These are phyloP conservation scores for Struthidea cinerea DNA, from an alignment of 2,113 vertebrate species.

Conservation along the genomic window DNA sequence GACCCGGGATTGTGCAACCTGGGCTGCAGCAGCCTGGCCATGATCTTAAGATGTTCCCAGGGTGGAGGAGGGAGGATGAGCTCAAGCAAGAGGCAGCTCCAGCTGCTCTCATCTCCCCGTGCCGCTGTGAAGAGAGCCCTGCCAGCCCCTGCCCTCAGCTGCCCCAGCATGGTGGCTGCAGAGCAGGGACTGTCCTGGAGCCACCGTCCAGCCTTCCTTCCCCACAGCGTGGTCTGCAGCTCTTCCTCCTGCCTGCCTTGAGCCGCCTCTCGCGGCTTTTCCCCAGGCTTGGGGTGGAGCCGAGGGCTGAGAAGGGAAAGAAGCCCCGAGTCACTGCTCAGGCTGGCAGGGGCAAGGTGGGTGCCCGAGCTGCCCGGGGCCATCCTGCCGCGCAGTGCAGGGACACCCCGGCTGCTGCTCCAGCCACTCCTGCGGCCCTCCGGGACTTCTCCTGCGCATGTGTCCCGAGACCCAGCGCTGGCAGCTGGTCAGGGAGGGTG, in stretches of 20 bases:
- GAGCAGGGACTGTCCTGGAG: background rate
- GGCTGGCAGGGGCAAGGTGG: background rate
- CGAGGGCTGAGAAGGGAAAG: background rate
- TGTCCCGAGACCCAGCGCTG: background rate
- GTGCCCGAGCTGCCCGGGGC: background rate
- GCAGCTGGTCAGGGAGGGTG: background rate
- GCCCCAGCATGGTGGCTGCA: fast-evolving
- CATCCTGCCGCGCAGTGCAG: background rate
- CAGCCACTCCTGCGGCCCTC: fast-evolving
- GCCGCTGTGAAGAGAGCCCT: background rate
- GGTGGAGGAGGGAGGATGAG: background rate
- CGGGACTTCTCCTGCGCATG: fast-evolving
- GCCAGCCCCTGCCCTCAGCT: background rate
- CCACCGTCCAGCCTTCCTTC: background rate
- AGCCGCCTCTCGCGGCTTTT: background rate
- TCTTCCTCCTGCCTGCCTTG: background rate
- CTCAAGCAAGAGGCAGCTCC: background rate
- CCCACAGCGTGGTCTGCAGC: fast-evolving
- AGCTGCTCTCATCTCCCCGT: background rate
- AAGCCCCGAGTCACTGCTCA: background rate
- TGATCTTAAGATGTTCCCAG: conserved; percentile 14
- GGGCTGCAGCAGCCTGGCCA: background rate
- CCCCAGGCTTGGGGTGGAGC: fast-evolving
- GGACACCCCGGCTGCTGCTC: background rate
- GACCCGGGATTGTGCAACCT: background rate